Evolutionary conservation across 1,140 invertebrate species (phyloP), one percentile per base, ranked within the genome.

Genomic region (Zaprionus kolodkinae): DNA sequence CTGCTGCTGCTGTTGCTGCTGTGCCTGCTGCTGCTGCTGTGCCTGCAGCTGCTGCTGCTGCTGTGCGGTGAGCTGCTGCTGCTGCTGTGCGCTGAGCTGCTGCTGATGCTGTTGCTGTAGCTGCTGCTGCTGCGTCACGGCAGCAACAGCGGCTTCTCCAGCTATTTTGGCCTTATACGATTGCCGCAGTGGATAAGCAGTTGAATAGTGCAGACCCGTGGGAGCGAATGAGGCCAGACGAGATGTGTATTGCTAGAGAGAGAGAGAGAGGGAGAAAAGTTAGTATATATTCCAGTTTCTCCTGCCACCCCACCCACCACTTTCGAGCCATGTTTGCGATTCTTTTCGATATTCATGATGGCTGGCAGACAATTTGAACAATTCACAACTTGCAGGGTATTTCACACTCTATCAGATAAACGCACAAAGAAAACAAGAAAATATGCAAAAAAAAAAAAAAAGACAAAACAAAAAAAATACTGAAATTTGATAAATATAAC

Each of bases 151-250:
- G 21, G 54, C 52, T 33, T 11, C 21, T 70, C n/a, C 63, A 70
- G 71, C 9, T 36, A 3, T 15, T 48, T 79, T 75, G 40, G 21
- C n/a, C 9, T 13, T 52, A 33, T 13, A 54, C 25, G 59, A 1
- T 66, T 65, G 75, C 63, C 59, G 74, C 35, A 30, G 27, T 30
- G 52, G 55, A 59, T 63, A 73, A 11, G 54, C 60, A 56, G 54
- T 10, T 35, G 73, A 15, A 72, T 79, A 74, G 55, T 78, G 81
- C 33, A 70, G 11, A 17, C 67, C 72, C 21, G 76, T 12, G 7
- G 61, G 21, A 1, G 70, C 12, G 27, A 76, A 56, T 36, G 64
- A 59, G 33, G 62, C n/a, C 33, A 76, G 78, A 12, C 59, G 79
- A 66, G 59, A 38, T 43, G 69, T 43, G 78, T 40, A 63, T 59